phyloP scores from a whole-genome alignment of 1,140 invertebrate species.

The Trichomalopsis sarcophagae region DNA sequence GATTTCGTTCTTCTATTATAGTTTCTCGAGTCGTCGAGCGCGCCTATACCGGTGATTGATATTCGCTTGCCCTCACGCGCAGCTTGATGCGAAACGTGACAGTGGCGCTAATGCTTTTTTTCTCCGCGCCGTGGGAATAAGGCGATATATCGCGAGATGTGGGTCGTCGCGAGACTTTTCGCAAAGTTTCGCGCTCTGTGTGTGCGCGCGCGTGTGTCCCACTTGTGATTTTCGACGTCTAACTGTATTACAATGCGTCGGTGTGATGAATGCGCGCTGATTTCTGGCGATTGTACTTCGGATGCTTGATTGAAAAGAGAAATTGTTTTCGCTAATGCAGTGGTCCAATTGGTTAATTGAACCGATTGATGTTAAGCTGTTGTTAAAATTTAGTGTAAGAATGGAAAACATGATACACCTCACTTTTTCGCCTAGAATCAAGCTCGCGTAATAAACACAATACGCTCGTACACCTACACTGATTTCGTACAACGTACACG shows the following conservation, averaged over 20 bases:
- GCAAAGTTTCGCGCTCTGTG: not conserved
- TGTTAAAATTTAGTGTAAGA: too few species aligned
- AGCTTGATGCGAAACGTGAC: conserved; percentile 29
- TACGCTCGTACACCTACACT: not conserved
- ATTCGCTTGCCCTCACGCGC: conserved; percentile 16
- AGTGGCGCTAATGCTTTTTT: conserved; percentile 34
- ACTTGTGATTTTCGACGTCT: not conserved
- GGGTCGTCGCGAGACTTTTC: too few species aligned
- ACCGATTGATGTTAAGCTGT: too few species aligned
- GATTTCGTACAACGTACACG: too few species aligned
- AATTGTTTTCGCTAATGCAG: not conserved
- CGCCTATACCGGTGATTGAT: conserved; percentile 3
- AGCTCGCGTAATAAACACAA: not conserved
- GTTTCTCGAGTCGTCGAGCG: not conserved
- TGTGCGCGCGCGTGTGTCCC: not conserved
- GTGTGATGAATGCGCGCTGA: not conserved
- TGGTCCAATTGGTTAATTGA: too few species aligned
- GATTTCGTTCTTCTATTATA: not conserved
- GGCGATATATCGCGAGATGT: not conserved
- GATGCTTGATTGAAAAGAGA: not conserved
- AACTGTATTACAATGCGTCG: not conserved
- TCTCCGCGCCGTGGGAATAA: conserved; percentile 33
- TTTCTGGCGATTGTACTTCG: not conserved
- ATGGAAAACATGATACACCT: too few species aligned
- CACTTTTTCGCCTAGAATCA: not conserved